Conservation (phyloP, 1,140 invertebrate species). For the Brachionus plicatilis region DNA sequence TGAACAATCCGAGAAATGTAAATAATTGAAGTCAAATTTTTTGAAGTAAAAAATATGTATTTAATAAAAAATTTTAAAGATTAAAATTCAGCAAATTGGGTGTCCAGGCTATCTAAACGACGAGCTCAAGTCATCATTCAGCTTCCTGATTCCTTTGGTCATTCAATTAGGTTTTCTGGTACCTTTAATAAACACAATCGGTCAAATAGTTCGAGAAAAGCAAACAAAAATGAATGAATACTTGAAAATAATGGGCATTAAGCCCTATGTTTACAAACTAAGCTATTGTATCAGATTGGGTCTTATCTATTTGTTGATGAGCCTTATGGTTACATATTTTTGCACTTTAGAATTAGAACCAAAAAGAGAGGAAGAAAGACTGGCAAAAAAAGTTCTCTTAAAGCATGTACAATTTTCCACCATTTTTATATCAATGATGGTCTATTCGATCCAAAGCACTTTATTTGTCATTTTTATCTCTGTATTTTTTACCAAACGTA, state of each 20-base stretch:
- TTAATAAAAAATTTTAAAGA: background rate
- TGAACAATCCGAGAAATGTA: conserved; percentile 24
- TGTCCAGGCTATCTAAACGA: conserved; percentile 10
- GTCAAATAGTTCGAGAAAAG: conserved; percentile 19
- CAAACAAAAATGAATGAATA: conserved; percentile 34
- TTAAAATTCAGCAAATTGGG: conserved; percentile 17
- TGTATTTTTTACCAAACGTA: conserved; percentile 31
- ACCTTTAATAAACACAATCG: background rate
- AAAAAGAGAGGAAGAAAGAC: background rate
- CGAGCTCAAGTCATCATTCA: conserved; percentile 16
- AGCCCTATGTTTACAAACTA: background rate
- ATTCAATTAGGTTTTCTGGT: conserved; percentile 8
- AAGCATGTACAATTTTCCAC: background rate
- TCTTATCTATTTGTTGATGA: background rate
- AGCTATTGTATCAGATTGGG: background rate
- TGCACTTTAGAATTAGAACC: background rate
- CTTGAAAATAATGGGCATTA: conserved; percentile 27
- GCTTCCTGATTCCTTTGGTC: background rate
- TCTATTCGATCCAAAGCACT: conserved; percentile 1
- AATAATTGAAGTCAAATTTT: background rate
- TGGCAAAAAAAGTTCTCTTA: background rate
- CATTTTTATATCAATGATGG: background rate
- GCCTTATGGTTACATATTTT: background rate
- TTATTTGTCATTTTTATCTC: background rate
- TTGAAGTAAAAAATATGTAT: background rate